Evolutionary conservation across 2,113 vertebrate species (phyloP), one percentile per base, ranked within the genome.

Genomic region (Syrrhaptes paradoxus): DNA sequence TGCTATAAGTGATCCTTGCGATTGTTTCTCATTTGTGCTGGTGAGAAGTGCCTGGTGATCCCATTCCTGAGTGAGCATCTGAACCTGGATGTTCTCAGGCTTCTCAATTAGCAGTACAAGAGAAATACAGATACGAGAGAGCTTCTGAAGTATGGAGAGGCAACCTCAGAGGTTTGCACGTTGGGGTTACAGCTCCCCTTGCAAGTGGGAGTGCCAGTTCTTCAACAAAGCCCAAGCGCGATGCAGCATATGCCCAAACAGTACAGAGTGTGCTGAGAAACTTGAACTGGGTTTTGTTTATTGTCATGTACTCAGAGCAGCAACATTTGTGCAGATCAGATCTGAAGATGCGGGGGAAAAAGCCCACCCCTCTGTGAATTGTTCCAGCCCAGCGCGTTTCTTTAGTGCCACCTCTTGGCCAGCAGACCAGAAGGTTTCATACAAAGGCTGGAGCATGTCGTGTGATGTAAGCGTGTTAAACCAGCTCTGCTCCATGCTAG

Each of bases 341-440:
- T 58, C 79, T 45, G 70, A 75, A 81, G 74, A 63, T 31, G 55
- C n/a, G 21, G 43, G 36, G 17, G 3, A 13, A 58, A 76, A 93
- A 58, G 55, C 87, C 93, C 89, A 34, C n/a, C 10, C 25, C 28
- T 36, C 70, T 90, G 68, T 76, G 94, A 87, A 85, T 95, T 91
- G 77, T 48, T 38, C 21, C n/a, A 49, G 52, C 78, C 67, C 52
- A 62, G 43, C 25, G 38, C 59, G 62, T 88, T 87, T 95, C 93
- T 95, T 63, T 85, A 76, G 87, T 84, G 94, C 93, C 96, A 93
- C 95, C 93, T 97, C 93, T 95, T 75, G 95, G 94, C 85, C 96
- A 85, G 86, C 80, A 83, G 80, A 58, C 81, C 82, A 10, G 36
- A 17, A 73, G 55, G 31, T 46, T 80, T 82, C 43, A 2, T 9